Base-by-base conservation (phyloP, 2,888 invertebrate genomes). In the Sminthurinus aureus region DNA sequence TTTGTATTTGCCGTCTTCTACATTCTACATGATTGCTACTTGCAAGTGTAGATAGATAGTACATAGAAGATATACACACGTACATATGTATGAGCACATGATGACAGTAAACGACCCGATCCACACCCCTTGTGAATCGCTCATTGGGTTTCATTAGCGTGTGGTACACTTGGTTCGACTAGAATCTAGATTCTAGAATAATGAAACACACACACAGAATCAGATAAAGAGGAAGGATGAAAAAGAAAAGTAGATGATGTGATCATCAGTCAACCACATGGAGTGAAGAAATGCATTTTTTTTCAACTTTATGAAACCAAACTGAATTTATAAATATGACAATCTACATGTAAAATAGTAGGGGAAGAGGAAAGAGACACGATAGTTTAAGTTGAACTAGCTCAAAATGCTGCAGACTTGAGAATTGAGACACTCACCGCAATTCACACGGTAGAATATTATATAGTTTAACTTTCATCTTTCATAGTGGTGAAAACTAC, bases 101-200 rank as follows among this genome's bases (percentile, higher is more conserved):
- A 79, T 79, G 79, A 79, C 79, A 79, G 51, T 38, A 26, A 67
- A 69, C 69, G 79, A 79, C 50, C 69, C 79, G 50, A 69, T 64
- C 38, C 79, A 66, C 79, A 79, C 79, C 79, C 79, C 38, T 67
- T 50, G 50, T 24, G 22, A 69, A 50, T 50, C 69, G 79, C 79
- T 79, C 79, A 79, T 79, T 79, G 79, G 67, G 79, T 79, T 79
- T 79, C 79, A 79, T 79, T 79, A 69, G 79, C 15, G 69, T n/a
- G n/a, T 79, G 67, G 50, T 67, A 79, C 26, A 78, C 26, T 12
- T 77, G 51, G 58, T 26, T 18, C 12, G 11, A 67, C 67, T 67
- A 52, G 52, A 52, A 52, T 52, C 8, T n/a, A n/a, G n/a, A n/a
- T n/a, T n/a, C n/a, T n/a, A n/a, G n/a, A n/a, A n/a, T n/a, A n/a